Percentiles rank a stretch among this genome's conserved stretches.
phyloP scores from a whole-genome alignment of 2,888 invertebrate species.

The Protophormia terraenovae region DNA sequence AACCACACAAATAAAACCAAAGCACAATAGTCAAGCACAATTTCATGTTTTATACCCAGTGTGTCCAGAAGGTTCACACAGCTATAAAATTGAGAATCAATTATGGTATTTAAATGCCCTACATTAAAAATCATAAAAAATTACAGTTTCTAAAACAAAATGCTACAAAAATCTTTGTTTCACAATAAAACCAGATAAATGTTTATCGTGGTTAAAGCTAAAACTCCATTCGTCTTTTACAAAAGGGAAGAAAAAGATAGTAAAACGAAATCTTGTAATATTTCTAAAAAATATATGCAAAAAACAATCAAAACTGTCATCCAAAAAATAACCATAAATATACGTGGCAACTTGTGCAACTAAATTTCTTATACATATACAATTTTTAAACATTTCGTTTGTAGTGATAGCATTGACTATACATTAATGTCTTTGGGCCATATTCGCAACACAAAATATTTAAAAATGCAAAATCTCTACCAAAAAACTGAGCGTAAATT shows the following conservation, averaged over 20 bases:
- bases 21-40: constrained; percentile 11
- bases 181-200: not conserved
- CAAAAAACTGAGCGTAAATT: not conserved
- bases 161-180: no score
- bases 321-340: no score
- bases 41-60: constrained; percentile 32
- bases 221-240: no score
- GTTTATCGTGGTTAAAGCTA: no score
- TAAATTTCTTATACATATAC: no score
- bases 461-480: not conserved
- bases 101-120: not conserved
- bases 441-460: constrained; percentile 13
- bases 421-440: not conserved
- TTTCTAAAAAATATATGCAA: no score
- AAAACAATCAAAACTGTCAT: no score
- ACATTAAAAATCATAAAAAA: not conserved
- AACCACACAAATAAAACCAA: constrained; percentile 34
- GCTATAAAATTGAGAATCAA: constrained; percentile 20
- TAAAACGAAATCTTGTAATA: no score
- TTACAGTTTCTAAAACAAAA: not conserved
- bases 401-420: not conserved
- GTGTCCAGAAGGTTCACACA: constrained; percentile 17
- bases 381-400: not conserved
- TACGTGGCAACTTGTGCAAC: no score
- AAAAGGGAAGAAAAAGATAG: no score